Conservation (phyloP, 37 sponge, comb jelly and placozoan species). For the Hormiphora californensis region DNA sequence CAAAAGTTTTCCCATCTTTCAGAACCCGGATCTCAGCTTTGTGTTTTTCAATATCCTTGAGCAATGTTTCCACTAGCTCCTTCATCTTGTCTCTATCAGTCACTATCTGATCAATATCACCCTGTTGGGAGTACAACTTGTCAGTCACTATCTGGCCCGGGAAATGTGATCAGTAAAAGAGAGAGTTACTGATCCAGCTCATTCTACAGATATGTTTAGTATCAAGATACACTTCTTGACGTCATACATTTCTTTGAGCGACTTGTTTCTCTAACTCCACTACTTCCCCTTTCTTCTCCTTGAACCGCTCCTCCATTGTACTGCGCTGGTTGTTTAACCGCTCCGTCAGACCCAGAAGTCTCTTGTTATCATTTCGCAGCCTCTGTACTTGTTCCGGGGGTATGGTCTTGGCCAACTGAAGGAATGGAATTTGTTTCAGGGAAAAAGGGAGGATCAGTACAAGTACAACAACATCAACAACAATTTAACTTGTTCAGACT, state of each 20-base stretch:
- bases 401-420: background rate
- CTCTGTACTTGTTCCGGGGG: background rate
- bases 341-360: slow-evolving; percentile 20
- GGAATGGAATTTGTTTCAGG: background rate
- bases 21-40: background rate
- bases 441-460: background rate
- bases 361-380: slow-evolving; percentile 8
- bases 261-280: background rate
- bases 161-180: no score
- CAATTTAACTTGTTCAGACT: background rate
- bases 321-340: background rate
- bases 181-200: no score
- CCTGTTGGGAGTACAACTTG: background rate
- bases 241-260: background rate
- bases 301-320: slow-evolving; percentile 22
- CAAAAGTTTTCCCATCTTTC: slow-evolving; percentile 9
- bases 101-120: background rate
- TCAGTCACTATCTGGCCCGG: no score
- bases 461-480: background rate
- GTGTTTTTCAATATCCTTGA: background rate
- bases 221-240: no score
- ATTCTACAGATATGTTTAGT: no score
- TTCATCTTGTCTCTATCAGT: background rate
- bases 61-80: background rate
- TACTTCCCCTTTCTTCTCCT: slow-evolving; percentile 7